phyloP scores from a whole-genome alignment of 2,113 vertebrate species.

The human (Homo sapiens) region GRCh38 chr2:70849501-70850000 shows the following conservation, averaged over 20 bases:
- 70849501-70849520: too few species aligned
- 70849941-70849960: neutral
- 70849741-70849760: neutral
- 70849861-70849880: neutral
- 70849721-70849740: neutral
- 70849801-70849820: neutral
- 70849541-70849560: too few species aligned
- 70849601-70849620: neutral
- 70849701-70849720: too few species aligned
- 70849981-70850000: neutral
- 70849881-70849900: neutral
- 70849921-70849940: neutral
- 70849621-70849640: neutral
- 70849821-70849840: neutral
- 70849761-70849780: neutral
- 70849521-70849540: too few species aligned
- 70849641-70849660: too few species aligned
- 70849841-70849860: neutral
- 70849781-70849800: neutral
- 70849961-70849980: neutral
- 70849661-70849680: neutral
- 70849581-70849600: neutral
- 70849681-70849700: neutral
- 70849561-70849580: too few species aligned
- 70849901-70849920: neutral